A percentile compares a stretch with the other conserved stretches of the same genome.
These are phyloP conservation scores for Sitta europaea DNA, from an alignment of 2,113 vertebrate genomes.

Conservation along the genomic window DNA sequence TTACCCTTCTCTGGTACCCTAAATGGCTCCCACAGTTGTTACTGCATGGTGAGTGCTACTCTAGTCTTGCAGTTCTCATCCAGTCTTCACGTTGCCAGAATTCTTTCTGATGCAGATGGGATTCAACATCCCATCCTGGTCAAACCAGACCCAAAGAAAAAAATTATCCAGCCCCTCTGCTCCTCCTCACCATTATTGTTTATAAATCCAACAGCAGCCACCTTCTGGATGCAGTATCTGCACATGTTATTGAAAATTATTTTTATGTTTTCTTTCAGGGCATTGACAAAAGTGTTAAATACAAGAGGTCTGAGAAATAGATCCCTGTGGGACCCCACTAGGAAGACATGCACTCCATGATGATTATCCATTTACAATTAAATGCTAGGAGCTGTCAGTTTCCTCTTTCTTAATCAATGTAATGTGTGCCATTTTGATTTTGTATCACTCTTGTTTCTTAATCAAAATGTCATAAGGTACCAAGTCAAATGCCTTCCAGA, in stretches of 20 bases:
- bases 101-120: neutral
- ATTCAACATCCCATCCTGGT: neutral
- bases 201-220: neutral
- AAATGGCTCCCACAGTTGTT: neutral
- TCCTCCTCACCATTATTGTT: neutral
- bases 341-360: slow-evolving; percentile 56
- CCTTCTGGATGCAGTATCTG: neutral
- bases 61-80: neutral
- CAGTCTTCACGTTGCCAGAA: neutral
- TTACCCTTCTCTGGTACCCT: neutral
- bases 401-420: slow-evolving; percentile 67
- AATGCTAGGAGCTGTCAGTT: slow-evolving; percentile 66
- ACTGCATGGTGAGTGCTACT: neutral
- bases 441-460: slow-evolving; percentile 69
- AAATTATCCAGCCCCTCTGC: neutral
- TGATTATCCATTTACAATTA: slow-evolving; percentile 68
- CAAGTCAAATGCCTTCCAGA: slow-evolving; percentile 63
- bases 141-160: neutral
- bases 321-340: slow-evolving; percentile 45
- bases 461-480: slow-evolving; percentile 69
- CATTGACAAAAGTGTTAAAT: slow-evolving; percentile 52
- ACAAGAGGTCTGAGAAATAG: slow-evolving; percentile 52
- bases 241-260: neutral
- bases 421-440: slow-evolving; percentile 69
- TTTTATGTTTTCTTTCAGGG: slow-evolving; percentile 48